A percentile compares a stretch with the other conserved stretches of the same genome.
Conservation (phyloP, 2,888 invertebrate species). For the Holacanthella duospinosa region DNA sequence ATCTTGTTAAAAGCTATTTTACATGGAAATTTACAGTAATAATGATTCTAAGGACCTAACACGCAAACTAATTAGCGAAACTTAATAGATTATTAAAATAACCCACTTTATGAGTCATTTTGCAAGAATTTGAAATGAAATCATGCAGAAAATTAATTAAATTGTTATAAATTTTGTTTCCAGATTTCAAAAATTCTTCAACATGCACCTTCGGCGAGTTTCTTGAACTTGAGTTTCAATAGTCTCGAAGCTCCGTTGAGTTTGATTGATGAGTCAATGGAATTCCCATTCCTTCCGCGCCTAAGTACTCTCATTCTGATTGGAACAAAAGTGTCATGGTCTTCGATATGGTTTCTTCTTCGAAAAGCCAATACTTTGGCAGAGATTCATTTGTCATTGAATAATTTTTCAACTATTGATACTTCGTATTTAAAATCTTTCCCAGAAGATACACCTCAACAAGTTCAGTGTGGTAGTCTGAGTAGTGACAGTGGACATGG, state of each 20-base stretch:
- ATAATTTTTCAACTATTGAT: slow-evolving; percentile 51
- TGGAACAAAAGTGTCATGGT: slow-evolving; percentile 77
- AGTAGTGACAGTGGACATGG: slow-evolving; percentile 34
- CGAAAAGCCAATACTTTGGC: slow-evolving; percentile 50
- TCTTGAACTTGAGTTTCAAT: slow-evolving; percentile 87
- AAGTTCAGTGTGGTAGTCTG: neutral
- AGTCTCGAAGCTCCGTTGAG: slow-evolving; percentile 58
- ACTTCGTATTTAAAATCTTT: neutral
- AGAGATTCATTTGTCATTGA: slow-evolving; percentile 85
- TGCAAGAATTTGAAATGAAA: too few species aligned
- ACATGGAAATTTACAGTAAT: too few species aligned
- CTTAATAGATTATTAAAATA: too few species aligned
- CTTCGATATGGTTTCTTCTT: slow-evolving; percentile 63
- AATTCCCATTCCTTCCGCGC: slow-evolving; percentile 43
- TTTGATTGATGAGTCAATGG: slow-evolving; percentile 21
- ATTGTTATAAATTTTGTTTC: too few species aligned
- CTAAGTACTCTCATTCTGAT: slow-evolving; percentile 72
- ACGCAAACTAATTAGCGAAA: too few species aligned
- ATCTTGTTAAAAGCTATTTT: too few species aligned
- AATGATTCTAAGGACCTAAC: too few species aligned
- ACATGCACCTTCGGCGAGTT: slow-evolving; percentile 77
- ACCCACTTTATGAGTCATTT: too few species aligned
- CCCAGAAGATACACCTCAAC: neutral
- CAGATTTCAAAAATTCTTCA: slow-evolving; percentile 75
- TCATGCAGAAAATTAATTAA: too few species aligned